Percentiles rank a stretch among this genome's conserved stretches.
These are phyloP conservation scores for Psammodynastes pulverulentus DNA, from an alignment of 2,113 vertebrate genomes.

Conservation along the genomic window DNA sequence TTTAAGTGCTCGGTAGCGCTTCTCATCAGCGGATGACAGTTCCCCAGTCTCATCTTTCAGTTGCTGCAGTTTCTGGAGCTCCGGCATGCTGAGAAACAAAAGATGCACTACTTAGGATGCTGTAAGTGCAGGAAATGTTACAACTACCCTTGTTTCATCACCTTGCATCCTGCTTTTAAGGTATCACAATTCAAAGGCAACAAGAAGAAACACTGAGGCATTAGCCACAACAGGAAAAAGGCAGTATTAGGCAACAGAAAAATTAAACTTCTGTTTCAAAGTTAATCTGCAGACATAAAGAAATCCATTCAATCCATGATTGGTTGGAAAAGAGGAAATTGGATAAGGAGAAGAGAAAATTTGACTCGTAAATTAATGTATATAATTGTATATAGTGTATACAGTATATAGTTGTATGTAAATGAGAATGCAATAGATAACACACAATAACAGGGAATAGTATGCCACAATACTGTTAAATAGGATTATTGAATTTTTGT, in stretches of 20 bases:
- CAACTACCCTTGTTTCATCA: background rate
- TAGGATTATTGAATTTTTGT: too few relatives aligned
- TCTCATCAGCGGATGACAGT: constrained; percentile 94
- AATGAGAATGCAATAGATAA: too few relatives aligned
- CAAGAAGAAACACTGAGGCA: background rate
- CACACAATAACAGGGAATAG: too few relatives aligned
- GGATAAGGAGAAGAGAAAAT: too few relatives aligned
- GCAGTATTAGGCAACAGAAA: background rate
- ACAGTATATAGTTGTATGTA: too few relatives aligned
- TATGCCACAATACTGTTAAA: too few relatives aligned
- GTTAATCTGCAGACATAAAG: background rate
- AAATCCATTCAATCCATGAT: background rate
- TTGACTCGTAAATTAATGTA: too few relatives aligned
- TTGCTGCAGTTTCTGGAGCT: constrained; percentile 97
- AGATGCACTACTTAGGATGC: background rate
- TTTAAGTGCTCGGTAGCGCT: constrained; percentile 93
- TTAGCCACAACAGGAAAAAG: background rate
- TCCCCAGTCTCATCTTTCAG: constrained; percentile 98
- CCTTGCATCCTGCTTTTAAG: background rate
- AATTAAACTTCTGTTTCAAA: background rate
- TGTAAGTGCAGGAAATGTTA: background rate
- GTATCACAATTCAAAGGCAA: background rate
- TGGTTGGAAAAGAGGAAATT: too few relatives aligned
- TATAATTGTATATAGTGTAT: too few relatives aligned
- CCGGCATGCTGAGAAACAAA: constrained; percentile 83